Percentiles rank a stretch among this genome's conserved stretches.
Conservation (phyloP, 2,888 invertebrate species). For the Tachina fera region DNA sequence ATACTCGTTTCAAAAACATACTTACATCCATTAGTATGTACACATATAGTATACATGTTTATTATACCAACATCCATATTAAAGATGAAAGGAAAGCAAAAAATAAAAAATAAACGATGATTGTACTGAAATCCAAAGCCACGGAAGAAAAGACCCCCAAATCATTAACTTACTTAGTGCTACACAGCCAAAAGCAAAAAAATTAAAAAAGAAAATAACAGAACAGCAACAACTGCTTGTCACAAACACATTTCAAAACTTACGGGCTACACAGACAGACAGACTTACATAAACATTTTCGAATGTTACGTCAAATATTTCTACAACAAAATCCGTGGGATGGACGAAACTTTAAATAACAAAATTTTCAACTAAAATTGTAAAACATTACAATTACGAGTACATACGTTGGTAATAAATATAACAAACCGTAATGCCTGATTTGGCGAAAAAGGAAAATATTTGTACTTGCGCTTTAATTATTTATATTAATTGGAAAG, state of each 20-base stretch:
- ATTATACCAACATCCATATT: background rate
- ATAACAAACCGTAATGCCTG: background rate
- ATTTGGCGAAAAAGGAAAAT: background rate
- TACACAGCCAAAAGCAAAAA: slow-evolving; percentile 41
- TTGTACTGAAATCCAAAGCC: slow-evolving; percentile 65
- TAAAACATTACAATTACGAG: background rate
- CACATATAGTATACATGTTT: background rate
- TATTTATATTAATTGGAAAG: background rate
- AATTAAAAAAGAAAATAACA: background rate
- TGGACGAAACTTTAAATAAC: background rate
- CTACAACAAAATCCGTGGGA: background rate
- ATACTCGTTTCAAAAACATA: background rate
- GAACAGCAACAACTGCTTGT: slow-evolving; percentile 21
- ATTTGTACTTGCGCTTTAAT: background rate
- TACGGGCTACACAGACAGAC: background rate
- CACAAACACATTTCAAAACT: slow-evolving; percentile 20
- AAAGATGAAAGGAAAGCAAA: slow-evolving; percentile 19
- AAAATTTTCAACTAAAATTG: background rate
- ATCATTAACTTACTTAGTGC: slow-evolving; percentile 56
- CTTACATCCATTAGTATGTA: background rate
- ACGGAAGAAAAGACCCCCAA: slow-evolving; percentile 71
- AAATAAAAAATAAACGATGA: slow-evolving; percentile 40
- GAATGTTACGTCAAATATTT: background rate
- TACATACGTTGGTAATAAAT: background rate
- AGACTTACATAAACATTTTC: background rate